phyloP scores from a whole-genome alignment of 2,888 invertebrate genomes.

The Cephalotes varians region DNA sequence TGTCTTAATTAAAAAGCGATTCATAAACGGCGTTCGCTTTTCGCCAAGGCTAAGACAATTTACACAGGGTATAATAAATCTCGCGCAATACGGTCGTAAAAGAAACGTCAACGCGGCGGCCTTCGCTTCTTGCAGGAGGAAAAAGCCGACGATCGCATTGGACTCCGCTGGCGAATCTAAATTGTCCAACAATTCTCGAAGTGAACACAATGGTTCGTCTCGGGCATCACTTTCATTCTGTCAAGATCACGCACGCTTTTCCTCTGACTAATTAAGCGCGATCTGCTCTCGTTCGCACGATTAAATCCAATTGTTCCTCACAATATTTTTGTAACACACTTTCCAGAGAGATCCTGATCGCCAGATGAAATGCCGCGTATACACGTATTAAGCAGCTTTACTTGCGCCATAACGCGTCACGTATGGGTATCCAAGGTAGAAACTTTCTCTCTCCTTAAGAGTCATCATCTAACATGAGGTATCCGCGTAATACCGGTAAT shows the following conservation, averaged over 20 bases:
- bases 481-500: conserved; percentile 20
- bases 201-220: conserved; percentile 1
- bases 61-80: neutral
- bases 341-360: conserved; percentile 17
- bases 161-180: conserved; percentile 30
- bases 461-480: conserved; percentile 2
- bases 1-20: conserved; percentile 19
- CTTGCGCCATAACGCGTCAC: conserved; percentile 16
- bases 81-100: neutral
- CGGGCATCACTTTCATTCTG: conserved; percentile 8
- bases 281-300: conserved; percentile 34
- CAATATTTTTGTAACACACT: conserved; percentile 23
- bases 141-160: neutral
- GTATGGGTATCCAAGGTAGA: conserved; percentile 25
- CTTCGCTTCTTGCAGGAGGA: neutral
- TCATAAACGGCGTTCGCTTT: neutral
- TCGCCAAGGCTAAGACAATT: neutral
- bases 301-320: conserved; percentile 27
- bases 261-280: neutral
- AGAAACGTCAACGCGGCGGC: neutral
- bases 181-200: neutral
- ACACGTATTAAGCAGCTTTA: conserved; percentile 16
- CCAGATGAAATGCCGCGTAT: conserved; percentile 23
- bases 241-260: neutral
- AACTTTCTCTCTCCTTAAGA: conserved; percentile 45